Evolutionary conservation across 2,888 invertebrate species (phyloP).

Genomic region (Tiliacea aurago): DNA sequence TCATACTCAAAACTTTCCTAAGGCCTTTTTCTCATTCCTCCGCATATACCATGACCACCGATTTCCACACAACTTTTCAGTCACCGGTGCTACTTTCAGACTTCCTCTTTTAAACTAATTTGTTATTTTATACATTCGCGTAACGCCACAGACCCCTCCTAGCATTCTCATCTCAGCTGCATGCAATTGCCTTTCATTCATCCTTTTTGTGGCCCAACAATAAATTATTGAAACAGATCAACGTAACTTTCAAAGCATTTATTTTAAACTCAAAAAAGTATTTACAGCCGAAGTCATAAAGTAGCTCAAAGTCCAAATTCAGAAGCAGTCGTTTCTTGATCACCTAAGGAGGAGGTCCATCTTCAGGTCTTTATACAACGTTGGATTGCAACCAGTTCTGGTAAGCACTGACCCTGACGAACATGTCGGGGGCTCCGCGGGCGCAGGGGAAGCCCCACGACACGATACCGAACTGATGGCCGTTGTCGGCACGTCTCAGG

Average conservation of each 20-base stretch:
- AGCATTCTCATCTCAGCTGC: not conserved
- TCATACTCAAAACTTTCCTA: too few relatives aligned
- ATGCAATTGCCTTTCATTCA: not conserved
- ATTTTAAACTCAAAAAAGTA: slow-evolving; percentile 27
- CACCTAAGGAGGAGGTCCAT: not conserved
- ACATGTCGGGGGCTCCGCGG: slow-evolving; percentile 78
- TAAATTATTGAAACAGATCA: not conserved
- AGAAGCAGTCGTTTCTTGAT: slow-evolving; percentile 5
- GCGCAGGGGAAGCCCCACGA: slow-evolving; percentile 85
- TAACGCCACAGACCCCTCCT: not conserved
- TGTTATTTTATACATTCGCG: not conserved
- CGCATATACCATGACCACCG: too few relatives aligned
- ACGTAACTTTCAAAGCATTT: slow-evolving; percentile 13
- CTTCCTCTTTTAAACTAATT: not conserved
- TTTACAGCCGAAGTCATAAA: slow-evolving; percentile 13
- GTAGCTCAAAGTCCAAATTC: not conserved
- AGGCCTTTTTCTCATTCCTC: too few relatives aligned
- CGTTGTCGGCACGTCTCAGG: slow-evolving; percentile 61
- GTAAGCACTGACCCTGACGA: slow-evolving; percentile 73
- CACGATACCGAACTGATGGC: slow-evolving; percentile 76
- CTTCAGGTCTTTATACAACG: slow-evolving; percentile 43
- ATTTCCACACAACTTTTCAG: too few relatives aligned
- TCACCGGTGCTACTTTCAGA: too few relatives aligned
- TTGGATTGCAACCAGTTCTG: slow-evolving; percentile 62
- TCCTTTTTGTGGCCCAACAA: not conserved